phyloP scores from a whole-genome alignment of 2,888 invertebrate genomes.

The Dicranocentrus wangi region DNA sequence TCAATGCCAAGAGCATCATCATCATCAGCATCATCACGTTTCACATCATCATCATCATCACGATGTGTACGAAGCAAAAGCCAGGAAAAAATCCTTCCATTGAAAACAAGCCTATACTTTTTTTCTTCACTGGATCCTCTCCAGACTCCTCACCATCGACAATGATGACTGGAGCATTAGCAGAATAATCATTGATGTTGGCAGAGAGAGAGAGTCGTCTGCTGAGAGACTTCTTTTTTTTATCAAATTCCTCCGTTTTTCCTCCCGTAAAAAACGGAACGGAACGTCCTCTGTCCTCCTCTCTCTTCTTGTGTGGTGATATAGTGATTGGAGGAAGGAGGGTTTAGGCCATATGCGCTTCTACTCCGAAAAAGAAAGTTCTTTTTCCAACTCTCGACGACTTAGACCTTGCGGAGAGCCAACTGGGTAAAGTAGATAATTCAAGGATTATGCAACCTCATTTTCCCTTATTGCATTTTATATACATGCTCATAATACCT shows the following conservation, averaged over 20 bases:
- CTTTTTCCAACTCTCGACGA: too few relatives aligned
- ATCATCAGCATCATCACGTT: too few relatives aligned
- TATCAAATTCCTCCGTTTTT: too few relatives aligned
- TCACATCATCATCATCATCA: too few relatives aligned
- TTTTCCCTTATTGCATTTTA: constrained; percentile 56
- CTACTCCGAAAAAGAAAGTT: too few relatives aligned
- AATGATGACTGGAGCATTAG: constrained; percentile 34
- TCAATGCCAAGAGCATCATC: constrained; percentile 61
- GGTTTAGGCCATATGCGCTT: too few relatives aligned
- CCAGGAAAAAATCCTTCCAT: background rate
- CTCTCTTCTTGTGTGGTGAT: constrained; percentile 5
- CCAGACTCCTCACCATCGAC: too few relatives aligned
- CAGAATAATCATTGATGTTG: constrained; percentile 48
- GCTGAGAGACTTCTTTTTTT: constrained; percentile 29
- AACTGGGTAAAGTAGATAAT: constrained; percentile 61
- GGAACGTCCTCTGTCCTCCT: background rate
- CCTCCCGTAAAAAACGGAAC: too few relatives aligned
- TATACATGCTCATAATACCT: constrained; percentile 27
- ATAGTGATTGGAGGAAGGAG: constrained; percentile 12
- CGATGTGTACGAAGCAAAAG: background rate
- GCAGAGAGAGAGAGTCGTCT: constrained; percentile 18
- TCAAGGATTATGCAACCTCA: constrained; percentile 62
- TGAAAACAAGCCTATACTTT: constrained; percentile 25
- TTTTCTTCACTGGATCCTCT: too few relatives aligned
- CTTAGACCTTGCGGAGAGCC: constrained; percentile 57